These are phyloP conservation scores for Saguinus midas DNA, from an alignment of 2,113 vertebrate genomes.

Conservation along the genomic window DNA sequence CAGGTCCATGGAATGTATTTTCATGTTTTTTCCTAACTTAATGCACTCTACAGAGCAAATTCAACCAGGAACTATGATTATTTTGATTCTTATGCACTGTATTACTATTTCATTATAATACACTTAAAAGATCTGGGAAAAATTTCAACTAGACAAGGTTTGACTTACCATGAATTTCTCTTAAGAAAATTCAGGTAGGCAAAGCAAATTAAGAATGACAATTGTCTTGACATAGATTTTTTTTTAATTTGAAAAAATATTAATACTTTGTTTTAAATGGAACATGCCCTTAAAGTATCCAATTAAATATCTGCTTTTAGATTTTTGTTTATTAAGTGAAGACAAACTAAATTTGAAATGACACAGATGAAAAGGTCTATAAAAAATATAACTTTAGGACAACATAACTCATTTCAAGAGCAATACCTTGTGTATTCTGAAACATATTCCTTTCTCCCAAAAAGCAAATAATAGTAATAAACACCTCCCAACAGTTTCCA, in stretches of 20 bases:
- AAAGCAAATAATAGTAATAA: not conserved
- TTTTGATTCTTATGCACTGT: not conserved
- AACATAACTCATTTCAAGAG: not conserved
- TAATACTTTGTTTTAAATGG: not conserved
- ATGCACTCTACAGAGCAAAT: constrained; percentile 65
- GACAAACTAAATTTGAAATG: constrained; percentile 12
- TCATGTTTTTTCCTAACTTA: constrained; percentile 61
- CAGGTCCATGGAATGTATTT: constrained; percentile 73
- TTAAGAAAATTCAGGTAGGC: not conserved
- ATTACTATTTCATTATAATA: constrained; percentile 11
- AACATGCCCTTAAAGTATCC: not conserved
- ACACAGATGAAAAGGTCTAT: not conserved
- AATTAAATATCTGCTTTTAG: not conserved
- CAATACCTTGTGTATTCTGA: constrained; percentile 2
- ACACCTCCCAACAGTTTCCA: not conserved
- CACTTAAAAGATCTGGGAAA: not conserved
- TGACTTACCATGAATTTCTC: not conserved
- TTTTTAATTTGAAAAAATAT: not conserved
- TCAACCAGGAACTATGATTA: constrained; percentile 25
- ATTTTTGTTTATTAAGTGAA: not conserved
- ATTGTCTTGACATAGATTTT: not conserved
- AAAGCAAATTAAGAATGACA: not conserved
- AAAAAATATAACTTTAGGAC: not conserved
- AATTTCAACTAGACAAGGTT: not conserved
- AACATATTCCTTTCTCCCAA: not conserved